Base-by-base conservation (phyloP, 1,140 invertebrate genomes). In the Drosophila gunungcola region DNA sequence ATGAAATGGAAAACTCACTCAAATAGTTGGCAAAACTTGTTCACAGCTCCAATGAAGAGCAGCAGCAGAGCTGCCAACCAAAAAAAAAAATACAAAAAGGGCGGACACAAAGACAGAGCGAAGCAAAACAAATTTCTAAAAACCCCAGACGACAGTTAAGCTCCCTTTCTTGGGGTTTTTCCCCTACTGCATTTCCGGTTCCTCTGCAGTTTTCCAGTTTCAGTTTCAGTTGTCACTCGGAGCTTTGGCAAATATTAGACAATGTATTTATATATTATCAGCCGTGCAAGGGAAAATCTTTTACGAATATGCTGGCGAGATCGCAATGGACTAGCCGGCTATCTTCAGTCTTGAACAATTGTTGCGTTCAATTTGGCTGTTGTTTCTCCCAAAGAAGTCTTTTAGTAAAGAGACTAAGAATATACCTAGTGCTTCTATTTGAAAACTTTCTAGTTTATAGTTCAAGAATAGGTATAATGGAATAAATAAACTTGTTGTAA, bases 21-120 rank as follows among this genome's bases (percentile, higher is more conserved):
- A 78, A 81, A 85, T 86, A 85, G 78, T 86, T 85, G 79, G 63
- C 58, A 77, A 62, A 69, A 84, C 81, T 81, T 86, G 63, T 86
- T 81, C 77, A 64, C 41, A 69, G 83, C 80, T 86, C 61, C 83
- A 85, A 84, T 85, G 82, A 86, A 81, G 82, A 85, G 81, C 63
- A 79, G 67, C 78, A 85, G 81, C 63, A 79, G 67, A 77, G 43
- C 25, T 42, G 38, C 42, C 16, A 21, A 21, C 16, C n/a, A n/a
- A 21, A 21, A 21, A 21, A 21, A 21, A 21, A 21, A 21, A 21
- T 21, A 21, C 16, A 21, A 46, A 36, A 39, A 25, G 36, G 46
- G 42, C 25, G 3, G 6, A 27, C 25, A 51, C 49, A 70, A 25
- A 45, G 34, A 21, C 16, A 34, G 49, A 65, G 43, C 13, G 21